Conservation (phyloP, 2,113 vertebrate species). For the Colossoma macropomum region DNA sequence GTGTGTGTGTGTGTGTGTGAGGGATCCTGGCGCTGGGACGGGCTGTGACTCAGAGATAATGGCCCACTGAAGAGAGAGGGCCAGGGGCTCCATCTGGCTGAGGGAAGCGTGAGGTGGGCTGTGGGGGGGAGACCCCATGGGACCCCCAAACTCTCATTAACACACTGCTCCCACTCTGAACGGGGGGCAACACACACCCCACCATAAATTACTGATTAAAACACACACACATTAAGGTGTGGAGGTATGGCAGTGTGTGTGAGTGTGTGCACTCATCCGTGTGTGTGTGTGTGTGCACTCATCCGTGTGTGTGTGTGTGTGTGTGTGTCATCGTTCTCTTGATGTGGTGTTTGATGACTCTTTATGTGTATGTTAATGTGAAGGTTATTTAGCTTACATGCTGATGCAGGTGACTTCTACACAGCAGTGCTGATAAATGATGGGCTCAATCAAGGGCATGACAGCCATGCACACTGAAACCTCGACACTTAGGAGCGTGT, state of each 20-base stretch:
- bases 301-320: not conserved
- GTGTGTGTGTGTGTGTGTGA: constrained; percentile 44
- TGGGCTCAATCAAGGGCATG: constrained; percentile 32
- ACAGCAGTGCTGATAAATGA: constrained; percentile 31
- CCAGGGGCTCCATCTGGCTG: constrained; percentile 60
- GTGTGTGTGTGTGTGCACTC: constrained; percentile 5
- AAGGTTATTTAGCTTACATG: constrained; percentile 37
- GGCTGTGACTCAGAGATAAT: constrained; percentile 80
- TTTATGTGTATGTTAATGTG: constrained; percentile 1
- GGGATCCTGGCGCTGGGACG: constrained; percentile 69
- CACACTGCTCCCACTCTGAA: constrained; percentile 33
- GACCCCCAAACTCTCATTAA: constrained; percentile 51
- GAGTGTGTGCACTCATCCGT: not conserved
- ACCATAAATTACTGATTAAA: constrained; percentile 47
- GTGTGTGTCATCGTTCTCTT: constrained; percentile 1
- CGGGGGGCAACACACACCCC: constrained; percentile 1
- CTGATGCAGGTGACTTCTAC: constrained; percentile 27
- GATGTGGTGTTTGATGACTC: not conserved
- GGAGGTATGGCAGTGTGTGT: constrained; percentile 25
- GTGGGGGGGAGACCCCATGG: constrained; percentile 33
- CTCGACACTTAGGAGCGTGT: not conserved
- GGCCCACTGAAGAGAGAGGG: constrained; percentile 68
- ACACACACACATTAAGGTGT: constrained; percentile 32
- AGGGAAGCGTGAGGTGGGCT: constrained; percentile 53
- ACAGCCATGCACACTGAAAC: constrained; percentile 9